Base-by-base conservation (phyloP, 2,113 vertebrate genomes). In the Rhinoderma darwinii region DNA sequence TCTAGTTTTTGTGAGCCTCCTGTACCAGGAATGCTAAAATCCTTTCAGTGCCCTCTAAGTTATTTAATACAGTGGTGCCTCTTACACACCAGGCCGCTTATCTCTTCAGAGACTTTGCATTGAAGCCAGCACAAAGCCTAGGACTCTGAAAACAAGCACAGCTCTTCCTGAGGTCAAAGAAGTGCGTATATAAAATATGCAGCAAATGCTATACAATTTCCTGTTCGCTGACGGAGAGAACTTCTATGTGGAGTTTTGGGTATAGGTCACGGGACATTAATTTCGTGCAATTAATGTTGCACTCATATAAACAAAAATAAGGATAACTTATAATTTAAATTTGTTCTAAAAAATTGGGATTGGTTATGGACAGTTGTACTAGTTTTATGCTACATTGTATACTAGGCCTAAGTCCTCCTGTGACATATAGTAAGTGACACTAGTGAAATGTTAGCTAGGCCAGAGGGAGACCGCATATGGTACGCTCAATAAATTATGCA, bases 401-500 rank as follows among this genome's bases (percentile, higher is more conserved):
- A 47, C 41, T 3, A 44, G 41, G n/a, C 27, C 43, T 18, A 12
- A 20, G 5, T 50, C 30, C n/a, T 61, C 1, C 9, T 0, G 73
- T 10, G 43, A 32, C 41, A 66, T 82, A 66, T 82, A 66, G 44
- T 32, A 44, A 66, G 41, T 63, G 79, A 61, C 79, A 83, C 86
- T 75, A 84, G 25, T 51, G 88, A 88, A 90, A 89, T 86, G 90
- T 92, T 81, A 0, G 88, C 77, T 87, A 80, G 77, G 66, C 81
- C 86, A 88, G 88, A 72, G 92, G 88, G 89, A 91, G 89, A 88
- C 90, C 86, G 20, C 92, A 91, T 93, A 90, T 92, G 91, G 89
- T 84, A 88, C 84, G 83, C 79, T 63, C 81, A 89, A 91, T 93
- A 89, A 93, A 93, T 93, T 92, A 92, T 93, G 91, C 89, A 92